Evolutionary conservation across 2,888 invertebrate genomes (phyloP), one percentile per base, ranked within the genome.

Genomic region (Podotricha telesiphe): DNA sequence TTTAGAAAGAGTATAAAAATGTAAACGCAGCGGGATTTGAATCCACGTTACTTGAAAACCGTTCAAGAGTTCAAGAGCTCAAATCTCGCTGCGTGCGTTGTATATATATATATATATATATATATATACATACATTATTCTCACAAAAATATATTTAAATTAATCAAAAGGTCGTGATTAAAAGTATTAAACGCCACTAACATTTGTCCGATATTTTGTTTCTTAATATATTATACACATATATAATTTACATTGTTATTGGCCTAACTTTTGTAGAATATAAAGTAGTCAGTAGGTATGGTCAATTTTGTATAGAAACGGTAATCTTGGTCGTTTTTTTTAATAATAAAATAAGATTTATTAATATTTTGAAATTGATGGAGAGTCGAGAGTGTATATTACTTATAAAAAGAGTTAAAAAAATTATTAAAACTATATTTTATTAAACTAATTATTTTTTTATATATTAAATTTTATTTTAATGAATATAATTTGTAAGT

Each of bases 231-330:
- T 19, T 19, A 6, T 20, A 42, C 42, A 10, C 4, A n/a, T n/a
- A 28, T n/a, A 13, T 22, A 6, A 59, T 22, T 45, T 22, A 59
- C 22, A 10, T 42, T 45, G 11, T 11, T 45, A n/a, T 45, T 59
- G 59, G 59, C 59, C 59, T 59, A 59, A 45, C 45, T 20, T 22
- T 45, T 59, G 59, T 59, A 22, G 42, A n/a, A 58, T 17, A 58
- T 42, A 17, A 59, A 10, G 45, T 59, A 45, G 45, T 28, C 7
- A 6, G 45, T 59, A 28, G 22, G 22, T 42, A 17, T 59, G 7
- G 45, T 45, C 42, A 59, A 45, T 59, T 59, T 55, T 55, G 55
- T 37, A 55, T 55, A 55, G 55, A 55, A 34, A 11, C 11, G 17
- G 17, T 34, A 11, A 34, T 6, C 8, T 55, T 1, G 34, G n/a